phyloP scores from a whole-genome alignment of 2,888 invertebrate species.

The Leucophora obtusa region DNA sequence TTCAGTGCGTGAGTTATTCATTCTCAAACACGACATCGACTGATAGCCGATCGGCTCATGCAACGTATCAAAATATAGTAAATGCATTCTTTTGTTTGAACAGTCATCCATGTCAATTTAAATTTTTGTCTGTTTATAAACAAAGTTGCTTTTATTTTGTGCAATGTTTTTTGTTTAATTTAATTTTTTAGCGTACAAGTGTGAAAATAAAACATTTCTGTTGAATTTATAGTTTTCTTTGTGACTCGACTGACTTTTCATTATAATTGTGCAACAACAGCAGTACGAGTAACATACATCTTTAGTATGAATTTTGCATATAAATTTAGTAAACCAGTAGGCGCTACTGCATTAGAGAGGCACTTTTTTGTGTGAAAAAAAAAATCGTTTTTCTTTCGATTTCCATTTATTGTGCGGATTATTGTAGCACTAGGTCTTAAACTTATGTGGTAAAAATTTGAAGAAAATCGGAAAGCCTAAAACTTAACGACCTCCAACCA shows the following conservation, averaged over 20 bases:
- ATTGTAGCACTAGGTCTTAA: too few relatives aligned
- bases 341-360: too few relatives aligned
- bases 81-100: slow-evolving; percentile 46
- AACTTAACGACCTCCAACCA: too few relatives aligned
- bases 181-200: slow-evolving; percentile 74
- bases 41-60: too few relatives aligned
- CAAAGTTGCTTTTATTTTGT: slow-evolving; percentile 62
- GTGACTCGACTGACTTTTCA: slow-evolving; percentile 53
- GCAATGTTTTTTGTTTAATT: slow-evolving; percentile 60
- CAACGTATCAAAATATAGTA: slow-evolving; percentile 20
- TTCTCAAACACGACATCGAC: background rate
- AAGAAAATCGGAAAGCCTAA: too few relatives aligned
- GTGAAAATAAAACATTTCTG: slow-evolving; percentile 70
- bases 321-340: slow-evolving; percentile 22
- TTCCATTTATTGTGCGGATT: too few relatives aligned
- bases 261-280: slow-evolving; percentile 40
- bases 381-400: too few relatives aligned
- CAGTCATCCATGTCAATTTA: slow-evolving; percentile 59
- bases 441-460: too few relatives aligned
- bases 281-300: slow-evolving; percentile 45
- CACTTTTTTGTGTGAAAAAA: too few relatives aligned
- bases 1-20: slow-evolving; percentile 46
- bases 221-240: slow-evolving; percentile 47
- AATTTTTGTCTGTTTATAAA: slow-evolving; percentile 63
- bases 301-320: slow-evolving; percentile 56